Evolutionary conservation across 2,113 vertebrate genomes (phyloP).

Genomic region (Polypterus senegalus): DNA sequence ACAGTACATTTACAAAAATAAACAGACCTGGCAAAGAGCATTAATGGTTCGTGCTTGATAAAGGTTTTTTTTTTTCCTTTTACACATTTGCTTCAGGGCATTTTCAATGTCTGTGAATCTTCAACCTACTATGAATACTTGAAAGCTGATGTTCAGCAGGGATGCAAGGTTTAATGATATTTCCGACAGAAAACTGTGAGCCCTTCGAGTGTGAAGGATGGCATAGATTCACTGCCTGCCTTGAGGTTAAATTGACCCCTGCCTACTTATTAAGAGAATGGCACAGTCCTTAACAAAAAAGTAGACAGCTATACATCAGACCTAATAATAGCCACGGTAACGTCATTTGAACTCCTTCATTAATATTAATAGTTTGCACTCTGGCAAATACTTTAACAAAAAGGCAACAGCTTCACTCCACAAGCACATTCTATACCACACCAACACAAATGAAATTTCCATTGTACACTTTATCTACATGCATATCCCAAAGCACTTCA

Average conservation of each 20-base stretch:
- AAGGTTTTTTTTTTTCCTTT: conserved; percentile 29
- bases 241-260: conserved; percentile 1
- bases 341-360: too few relatives aligned
- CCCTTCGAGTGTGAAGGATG: conserved; percentile 8
- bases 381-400: too few relatives aligned
- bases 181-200: conserved; percentile 12
- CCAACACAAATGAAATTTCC: too few relatives aligned
- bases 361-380: too few relatives aligned
- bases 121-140: conserved; percentile 10
- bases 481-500: too few relatives aligned
- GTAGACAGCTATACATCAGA: too few relatives aligned
- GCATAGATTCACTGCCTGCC: not conserved
- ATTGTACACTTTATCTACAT: too few relatives aligned
- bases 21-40: conserved; percentile 19
- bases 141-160: conserved; percentile 17
- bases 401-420: too few relatives aligned
- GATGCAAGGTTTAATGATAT: conserved; percentile 22
- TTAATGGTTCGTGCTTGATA: conserved; percentile 37
- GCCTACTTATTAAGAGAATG: not conserved
- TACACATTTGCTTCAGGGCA: conserved; percentile 8
- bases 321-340: too few relatives aligned
- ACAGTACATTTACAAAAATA: too few relatives aligned
- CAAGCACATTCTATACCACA: too few relatives aligned
- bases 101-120: conserved; percentile 13
- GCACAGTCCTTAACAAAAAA: not conserved